phyloP scores from a whole-genome alignment of 2,888 invertebrate genomes.

The Phyto melanocephala region DNA sequence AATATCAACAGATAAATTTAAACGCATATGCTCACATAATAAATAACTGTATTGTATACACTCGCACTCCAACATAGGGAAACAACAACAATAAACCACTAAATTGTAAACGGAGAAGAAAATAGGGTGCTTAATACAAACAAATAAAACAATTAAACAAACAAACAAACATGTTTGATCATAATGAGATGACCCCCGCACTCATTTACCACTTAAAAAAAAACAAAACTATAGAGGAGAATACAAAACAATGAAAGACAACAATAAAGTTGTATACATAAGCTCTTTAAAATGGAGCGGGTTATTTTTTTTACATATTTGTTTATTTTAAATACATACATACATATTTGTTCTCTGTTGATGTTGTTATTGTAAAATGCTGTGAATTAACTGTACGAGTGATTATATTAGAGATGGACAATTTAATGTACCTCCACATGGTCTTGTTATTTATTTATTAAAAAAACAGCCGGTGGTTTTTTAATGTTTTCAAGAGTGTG shows the following conservation, averaged over 20 bases:
- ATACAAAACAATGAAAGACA: neutral
- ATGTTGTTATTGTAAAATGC: neutral
- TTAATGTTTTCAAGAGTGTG: neutral
- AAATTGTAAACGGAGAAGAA: neutral
- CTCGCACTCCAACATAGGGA: neutral
- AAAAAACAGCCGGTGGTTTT: conserved; percentile 6
- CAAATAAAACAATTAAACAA: conserved; percentile 16
- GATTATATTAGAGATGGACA: neutral
- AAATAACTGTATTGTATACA: neutral
- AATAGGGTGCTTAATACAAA: neutral
- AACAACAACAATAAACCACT: neutral
- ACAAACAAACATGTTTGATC: conserved; percentile 11
- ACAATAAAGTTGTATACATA: conserved; percentile 16
- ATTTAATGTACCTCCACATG: neutral
- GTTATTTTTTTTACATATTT: no score
- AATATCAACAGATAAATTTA: conserved; percentile 46
- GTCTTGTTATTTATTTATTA: neutral
- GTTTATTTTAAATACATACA: no score
- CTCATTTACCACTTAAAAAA: neutral
- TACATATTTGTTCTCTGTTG: no score
- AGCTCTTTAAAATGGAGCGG: conserved; percentile 20
- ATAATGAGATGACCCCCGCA: conserved; percentile 45
- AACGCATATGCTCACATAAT: neutral
- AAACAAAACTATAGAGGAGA: neutral
- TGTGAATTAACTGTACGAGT: neutral